Conservation (phyloP, 2,888 invertebrate genomes). For the Nezara viridula region DNA sequence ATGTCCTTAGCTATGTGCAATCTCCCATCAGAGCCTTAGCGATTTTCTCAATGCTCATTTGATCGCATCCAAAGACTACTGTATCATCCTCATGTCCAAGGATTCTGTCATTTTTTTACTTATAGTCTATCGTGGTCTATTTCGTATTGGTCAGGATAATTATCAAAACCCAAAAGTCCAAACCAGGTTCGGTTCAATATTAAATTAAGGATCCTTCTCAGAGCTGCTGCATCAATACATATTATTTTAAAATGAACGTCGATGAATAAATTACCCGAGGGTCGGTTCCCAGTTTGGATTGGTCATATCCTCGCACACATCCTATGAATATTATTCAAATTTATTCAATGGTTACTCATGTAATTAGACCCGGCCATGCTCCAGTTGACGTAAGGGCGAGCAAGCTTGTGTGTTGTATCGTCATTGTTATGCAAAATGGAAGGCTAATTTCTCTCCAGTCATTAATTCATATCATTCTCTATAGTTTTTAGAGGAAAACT, state of each 20-base stretch:
- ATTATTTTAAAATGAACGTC: not conserved
- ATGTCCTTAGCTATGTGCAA: too few relatives aligned
- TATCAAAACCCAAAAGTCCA: not conserved
- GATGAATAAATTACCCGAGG: not conserved
- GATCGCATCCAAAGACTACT: too few relatives aligned
- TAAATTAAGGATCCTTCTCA: not conserved
- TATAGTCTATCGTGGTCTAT: too few relatives aligned
- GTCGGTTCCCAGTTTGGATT: not conserved
- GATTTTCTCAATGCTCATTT: too few relatives aligned
- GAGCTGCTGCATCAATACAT: not conserved
- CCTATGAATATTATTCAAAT: slow-evolving; percentile 7
- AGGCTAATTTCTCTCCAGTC: not conserved
- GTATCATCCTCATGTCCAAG: too few relatives aligned
- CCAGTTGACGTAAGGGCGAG: not conserved
- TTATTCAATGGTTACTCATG: not conserved
- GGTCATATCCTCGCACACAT: not conserved
- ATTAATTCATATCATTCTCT: not conserved
- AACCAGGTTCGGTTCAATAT: not conserved
- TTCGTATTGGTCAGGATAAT: too few relatives aligned
- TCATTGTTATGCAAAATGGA: not conserved
- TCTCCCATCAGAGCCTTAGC: too few relatives aligned
- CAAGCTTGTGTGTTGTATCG: not conserved
- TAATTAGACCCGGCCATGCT: not conserved
- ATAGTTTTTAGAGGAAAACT: too few relatives aligned
- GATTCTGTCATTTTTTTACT: too few relatives aligned